A percentile compares a stretch with the other conserved stretches of the same genome.
Evolutionary conservation across 2,113 vertebrate species (phyloP).

Genomic region (Lutjanus erythropterus): DNA sequence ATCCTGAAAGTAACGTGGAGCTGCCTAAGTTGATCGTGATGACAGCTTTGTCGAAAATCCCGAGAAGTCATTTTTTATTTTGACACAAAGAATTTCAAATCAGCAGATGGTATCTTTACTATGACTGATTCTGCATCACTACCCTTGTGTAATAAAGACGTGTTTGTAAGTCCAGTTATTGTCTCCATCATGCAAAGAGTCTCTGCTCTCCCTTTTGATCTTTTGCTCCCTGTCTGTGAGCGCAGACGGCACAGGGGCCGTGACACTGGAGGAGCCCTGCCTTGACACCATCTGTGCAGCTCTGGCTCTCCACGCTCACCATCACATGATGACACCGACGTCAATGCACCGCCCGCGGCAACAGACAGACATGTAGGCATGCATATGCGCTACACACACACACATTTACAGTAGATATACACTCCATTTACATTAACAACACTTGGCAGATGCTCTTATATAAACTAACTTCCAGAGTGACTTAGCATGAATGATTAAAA

Average conservation of each 20-base stretch:
- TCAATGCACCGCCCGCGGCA: conserved; percentile 22
- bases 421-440: neutral
- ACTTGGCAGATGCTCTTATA: neutral
- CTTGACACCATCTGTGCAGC: conserved; percentile 73
- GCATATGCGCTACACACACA: neutral
- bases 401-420: conserved; percentile 13
- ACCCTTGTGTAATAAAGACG: neutral
- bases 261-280: conserved; percentile 67
- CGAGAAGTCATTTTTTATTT: no score
- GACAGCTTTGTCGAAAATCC: neutral
- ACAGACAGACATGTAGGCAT: conserved; percentile 2
- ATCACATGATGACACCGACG: conserved; percentile 44
- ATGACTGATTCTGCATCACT: neutral
- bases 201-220: conserved; percentile 66
- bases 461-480: neutral
- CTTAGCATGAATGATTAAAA: conserved; percentile 2
- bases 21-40: neutral
- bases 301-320: conserved; percentile 39
- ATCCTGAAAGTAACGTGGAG: neutral
- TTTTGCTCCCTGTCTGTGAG: conserved; percentile 51
- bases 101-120: neutral
- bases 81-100: no score
- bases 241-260: conserved; percentile 24
- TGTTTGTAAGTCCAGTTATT: neutral
- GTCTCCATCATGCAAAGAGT: conserved; percentile 6